Evolutionary conservation across 2,797 vertebrate genomes (phyloP).

Genomic region (Rhabdophis nuchalis): DNA sequence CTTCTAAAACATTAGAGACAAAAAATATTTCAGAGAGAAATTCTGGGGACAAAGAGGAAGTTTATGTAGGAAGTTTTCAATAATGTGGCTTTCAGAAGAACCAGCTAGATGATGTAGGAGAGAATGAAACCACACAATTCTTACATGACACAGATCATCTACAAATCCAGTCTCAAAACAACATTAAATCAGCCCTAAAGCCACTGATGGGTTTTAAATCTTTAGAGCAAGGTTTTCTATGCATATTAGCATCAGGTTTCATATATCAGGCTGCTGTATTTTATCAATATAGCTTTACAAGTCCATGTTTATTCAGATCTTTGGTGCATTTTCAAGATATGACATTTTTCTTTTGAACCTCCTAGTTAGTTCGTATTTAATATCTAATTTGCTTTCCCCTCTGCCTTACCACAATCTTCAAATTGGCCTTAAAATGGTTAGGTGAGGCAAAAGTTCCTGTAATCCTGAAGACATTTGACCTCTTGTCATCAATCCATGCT

Average conservation of each 20-base stretch:
- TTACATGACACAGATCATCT: not conserved
- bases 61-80: not conserved
- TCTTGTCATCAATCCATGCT: not conserved
- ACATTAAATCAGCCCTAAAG: not conserved
- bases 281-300: not conserved
- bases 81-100: not conserved
- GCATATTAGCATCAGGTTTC: not conserved
- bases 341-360: not conserved
- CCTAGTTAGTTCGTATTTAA: not conserved
- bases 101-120: not conserved
- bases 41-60: not conserved
- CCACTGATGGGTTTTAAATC: not conserved
- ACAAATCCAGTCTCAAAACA: not conserved
- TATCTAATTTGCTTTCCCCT: not conserved
- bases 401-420: not conserved
- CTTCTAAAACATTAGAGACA: not conserved
- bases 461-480: not conserved
- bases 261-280: not conserved
- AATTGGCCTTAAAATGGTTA: not conserved
- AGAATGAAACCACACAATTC: not conserved
- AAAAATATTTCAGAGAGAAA: not conserved
- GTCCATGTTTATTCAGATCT: not conserved
- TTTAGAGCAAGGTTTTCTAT: not conserved
- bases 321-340: not conserved
- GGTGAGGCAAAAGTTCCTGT: not conserved